Conservation (phyloP, 1,140 invertebrate species). For the Physella acuta region DNA sequence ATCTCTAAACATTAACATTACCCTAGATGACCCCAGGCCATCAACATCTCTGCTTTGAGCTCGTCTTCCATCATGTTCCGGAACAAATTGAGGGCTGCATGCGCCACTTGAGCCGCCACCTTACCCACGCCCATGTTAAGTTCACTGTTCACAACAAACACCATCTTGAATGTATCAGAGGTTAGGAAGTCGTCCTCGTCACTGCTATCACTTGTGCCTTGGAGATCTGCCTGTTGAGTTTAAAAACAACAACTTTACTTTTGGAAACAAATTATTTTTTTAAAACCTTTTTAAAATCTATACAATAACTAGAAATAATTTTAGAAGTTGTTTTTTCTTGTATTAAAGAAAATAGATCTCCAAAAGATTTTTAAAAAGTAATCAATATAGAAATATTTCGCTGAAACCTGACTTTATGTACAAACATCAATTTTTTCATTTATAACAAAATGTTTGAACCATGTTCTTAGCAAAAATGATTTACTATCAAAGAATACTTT, state of each 20-base stretch:
- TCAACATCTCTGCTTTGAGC: constrained; percentile 60
- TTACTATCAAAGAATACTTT: no score
- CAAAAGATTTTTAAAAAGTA: no score
- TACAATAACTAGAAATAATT: no score
- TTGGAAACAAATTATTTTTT: neutral
- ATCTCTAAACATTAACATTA: constrained; percentile 36
- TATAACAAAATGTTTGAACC: no score
- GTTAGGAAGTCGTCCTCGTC: constrained; percentile 51
- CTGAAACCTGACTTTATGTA: no score
- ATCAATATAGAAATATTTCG: no score
- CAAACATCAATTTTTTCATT: no score
- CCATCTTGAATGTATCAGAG: constrained; percentile 61
- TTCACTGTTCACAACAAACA: constrained; percentile 68
- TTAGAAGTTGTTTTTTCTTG: no score
- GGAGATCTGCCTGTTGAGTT: constrained; percentile 34
- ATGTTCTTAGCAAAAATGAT: no score
- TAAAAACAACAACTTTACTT: constrained; percentile 1
- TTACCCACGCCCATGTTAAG: constrained; percentile 69
- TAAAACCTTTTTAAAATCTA: no score
- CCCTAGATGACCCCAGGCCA: constrained; percentile 65
- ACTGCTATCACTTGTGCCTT: constrained; percentile 39
- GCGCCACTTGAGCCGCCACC: constrained; percentile 68
- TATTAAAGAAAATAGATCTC: no score
- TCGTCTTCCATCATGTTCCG: constrained; percentile 59
- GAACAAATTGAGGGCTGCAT: constrained; percentile 68